Base-by-base conservation (phyloP, 2,888 invertebrate species). In the Amphipoea oculea region DNA sequence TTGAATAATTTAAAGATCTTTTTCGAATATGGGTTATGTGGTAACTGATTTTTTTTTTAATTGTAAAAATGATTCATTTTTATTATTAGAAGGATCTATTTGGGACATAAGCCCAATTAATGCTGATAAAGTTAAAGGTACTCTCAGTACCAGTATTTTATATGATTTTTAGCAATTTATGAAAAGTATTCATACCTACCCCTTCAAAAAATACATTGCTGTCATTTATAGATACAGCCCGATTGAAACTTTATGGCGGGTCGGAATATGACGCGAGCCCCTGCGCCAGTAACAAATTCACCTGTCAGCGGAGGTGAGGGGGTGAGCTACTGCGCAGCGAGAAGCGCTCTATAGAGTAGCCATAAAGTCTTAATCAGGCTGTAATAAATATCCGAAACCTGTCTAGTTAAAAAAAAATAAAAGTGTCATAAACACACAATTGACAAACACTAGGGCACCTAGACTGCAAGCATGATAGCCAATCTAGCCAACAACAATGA, bases 401-500 rank as follows among this genome's bases (percentile, higher is more conserved):
- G 1, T 23, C 14, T 48, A 48, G 48, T 48, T 48, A 48, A 48
- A 14, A 14, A 14, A 11, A 7, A 60, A n/a, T 23, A 5, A 17
- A 6, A 65, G 14, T n/a, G 20, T 6, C 51, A 65, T 36, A n/a
- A 75, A 60, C 1, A 36, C 17, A n/a, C 45, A 62, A 70, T 14
- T 66, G 14, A 14, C 12, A 12, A 67, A 40, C 14, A 36, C 65
- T 69, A 42, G n/a, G 14, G 23, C 14, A 79, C 4, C 45, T 68
- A 23, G 20, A 29, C 23, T 54, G 40, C 54, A 71, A 57, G 62
- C 54, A 23, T 70, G 57, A 84, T 76, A 78, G 40, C 29, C 66
- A 84, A 78, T 81, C 51, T 36, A 81, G 65, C 29, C 23, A 63
- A 67, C 48, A 79, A 87, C 76, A 87, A 75, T 79, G 73, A 81